Evolutionary conservation across 2,113 vertebrate species (phyloP).

Genomic region (Gallinago jamesoni): DNA sequence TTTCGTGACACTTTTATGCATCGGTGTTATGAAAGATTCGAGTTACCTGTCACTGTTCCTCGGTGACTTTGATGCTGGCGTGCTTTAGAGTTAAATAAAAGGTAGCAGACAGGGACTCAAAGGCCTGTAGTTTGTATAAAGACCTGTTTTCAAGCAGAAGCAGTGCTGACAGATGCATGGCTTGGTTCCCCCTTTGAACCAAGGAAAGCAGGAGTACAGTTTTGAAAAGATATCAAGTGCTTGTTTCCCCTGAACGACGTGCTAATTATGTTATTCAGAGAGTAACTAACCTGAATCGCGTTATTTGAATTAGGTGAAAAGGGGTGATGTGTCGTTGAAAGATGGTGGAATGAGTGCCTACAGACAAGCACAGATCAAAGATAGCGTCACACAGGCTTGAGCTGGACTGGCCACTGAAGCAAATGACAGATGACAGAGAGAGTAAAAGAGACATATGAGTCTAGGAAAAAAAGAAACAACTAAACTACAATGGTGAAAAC

Average conservation of each 20-base stretch:
- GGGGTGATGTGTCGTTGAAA: not conserved
- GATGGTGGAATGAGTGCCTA: not conserved
- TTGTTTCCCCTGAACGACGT: constrained; percentile 17
- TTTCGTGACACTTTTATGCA: not conserved
- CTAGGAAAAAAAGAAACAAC: not conserved
- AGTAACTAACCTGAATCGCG: not conserved
- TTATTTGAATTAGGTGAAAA: not conserved
- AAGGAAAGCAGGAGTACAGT: not conserved
- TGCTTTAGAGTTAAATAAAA: constrained; percentile 3
- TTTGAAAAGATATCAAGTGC: constrained; percentile 28
- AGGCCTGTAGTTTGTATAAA: not conserved
- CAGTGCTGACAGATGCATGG: not conserved
- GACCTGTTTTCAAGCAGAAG: not conserved
- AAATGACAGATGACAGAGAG: not conserved
- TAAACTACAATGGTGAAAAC: not conserved
- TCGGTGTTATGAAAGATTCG: not conserved
- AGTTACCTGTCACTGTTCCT: not conserved
- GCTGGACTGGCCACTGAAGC: not conserved
- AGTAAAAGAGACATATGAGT: not conserved
- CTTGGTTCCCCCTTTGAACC: constrained; percentile 13
- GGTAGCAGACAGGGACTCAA: not conserved
- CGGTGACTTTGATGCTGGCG: not conserved
- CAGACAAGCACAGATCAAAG: not conserved
- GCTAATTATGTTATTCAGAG: not conserved
- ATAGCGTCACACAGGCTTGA: not conserved